These are phyloP conservation scores for Circaetus gallicus DNA, from an alignment of 2,113 vertebrate genomes.

Conservation along the genomic window DNA sequence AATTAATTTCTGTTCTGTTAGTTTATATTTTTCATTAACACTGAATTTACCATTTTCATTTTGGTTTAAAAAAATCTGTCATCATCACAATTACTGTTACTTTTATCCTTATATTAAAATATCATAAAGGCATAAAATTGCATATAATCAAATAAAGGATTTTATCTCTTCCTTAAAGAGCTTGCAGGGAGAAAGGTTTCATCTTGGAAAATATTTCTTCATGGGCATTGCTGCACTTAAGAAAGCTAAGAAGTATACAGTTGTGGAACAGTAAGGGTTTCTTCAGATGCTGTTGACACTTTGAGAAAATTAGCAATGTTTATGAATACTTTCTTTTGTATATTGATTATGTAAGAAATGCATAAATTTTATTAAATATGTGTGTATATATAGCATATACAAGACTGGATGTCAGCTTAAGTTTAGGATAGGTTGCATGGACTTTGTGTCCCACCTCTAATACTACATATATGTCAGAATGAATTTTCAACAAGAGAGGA, in stretches of 20 bases:
- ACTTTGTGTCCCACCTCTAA: neutral
- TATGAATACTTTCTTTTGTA: neutral
- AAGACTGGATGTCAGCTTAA: neutral
- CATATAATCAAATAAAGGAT: slow-evolving; percentile 17
- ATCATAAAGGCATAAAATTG: neutral
- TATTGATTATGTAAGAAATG: neutral
- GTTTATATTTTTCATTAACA: slow-evolving; percentile 46
- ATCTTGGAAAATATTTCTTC: neutral
- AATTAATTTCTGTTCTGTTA: neutral
- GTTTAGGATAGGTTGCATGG: neutral
- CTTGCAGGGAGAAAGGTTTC: neutral
- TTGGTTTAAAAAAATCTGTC: neutral
- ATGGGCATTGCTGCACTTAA: neutral
- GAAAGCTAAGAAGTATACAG: neutral
- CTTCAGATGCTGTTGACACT: neutral
- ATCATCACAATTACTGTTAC: neutral
- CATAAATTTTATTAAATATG: neutral
- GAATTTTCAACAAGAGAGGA: neutral
- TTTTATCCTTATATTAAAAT: slow-evolving; percentile 26
- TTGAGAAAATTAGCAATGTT: neutral
- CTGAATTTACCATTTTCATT: slow-evolving; percentile 42
- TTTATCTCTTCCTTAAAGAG: slow-evolving; percentile 14
- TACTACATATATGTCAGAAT: neutral
- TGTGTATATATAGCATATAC: neutral
- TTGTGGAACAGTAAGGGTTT: neutral